These are phyloP conservation scores for Eidolon dupreanum DNA, from an alignment of 2,797 vertebrate genomes.

Conservation along the genomic window DNA sequence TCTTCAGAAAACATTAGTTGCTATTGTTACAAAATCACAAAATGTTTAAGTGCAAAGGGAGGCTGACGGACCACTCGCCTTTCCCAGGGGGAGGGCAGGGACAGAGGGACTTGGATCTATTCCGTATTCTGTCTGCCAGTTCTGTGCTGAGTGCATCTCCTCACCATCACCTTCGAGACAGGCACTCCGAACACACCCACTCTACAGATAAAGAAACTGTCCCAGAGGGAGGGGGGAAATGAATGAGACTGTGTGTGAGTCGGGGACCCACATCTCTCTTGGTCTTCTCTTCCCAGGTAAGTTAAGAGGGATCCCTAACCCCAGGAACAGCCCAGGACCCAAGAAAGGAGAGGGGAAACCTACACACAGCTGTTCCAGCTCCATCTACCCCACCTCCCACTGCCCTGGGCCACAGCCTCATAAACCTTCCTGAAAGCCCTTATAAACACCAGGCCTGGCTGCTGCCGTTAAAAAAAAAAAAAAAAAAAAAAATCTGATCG, in stretches of 20 bases:
- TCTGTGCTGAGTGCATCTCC: neutral
- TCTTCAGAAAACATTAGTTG: neutral
- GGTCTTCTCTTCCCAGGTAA: neutral
- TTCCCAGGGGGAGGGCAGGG: neutral
- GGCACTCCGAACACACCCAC: neutral
- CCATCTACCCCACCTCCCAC: neutral
- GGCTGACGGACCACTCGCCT: neutral
- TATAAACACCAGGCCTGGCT: neutral
- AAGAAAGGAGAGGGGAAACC: neutral
- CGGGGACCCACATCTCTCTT: neutral
- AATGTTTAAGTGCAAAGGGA: neutral
- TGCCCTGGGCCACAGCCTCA: neutral
- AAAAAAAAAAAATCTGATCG: constrained; percentile 10
- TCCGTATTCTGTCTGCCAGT: neutral
- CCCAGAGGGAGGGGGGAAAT: neutral
- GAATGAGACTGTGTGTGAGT: rapidly evolving
- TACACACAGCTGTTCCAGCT: neutral
- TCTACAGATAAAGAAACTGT: neutral
- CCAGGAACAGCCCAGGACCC: neutral
- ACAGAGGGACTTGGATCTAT: rapidly evolving
- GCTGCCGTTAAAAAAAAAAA: no score
- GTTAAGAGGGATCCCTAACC: neutral
- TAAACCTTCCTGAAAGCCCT: constrained; percentile 37
- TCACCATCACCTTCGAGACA: neutral
- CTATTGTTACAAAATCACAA: neutral